Base-by-base conservation (phyloP, 2,888 invertebrate species). In the Epirrita christyi region DNA sequence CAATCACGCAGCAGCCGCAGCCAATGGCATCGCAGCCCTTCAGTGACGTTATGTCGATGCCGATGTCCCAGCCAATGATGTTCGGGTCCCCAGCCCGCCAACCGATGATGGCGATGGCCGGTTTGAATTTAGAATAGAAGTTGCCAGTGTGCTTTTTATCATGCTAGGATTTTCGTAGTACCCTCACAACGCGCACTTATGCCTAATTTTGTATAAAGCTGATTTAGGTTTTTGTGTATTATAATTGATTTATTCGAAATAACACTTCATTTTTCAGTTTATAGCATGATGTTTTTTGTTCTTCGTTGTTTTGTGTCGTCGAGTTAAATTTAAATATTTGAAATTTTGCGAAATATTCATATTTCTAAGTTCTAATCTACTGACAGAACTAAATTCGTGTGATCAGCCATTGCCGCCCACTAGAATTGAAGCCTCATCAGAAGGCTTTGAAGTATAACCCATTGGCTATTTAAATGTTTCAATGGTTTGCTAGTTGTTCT, bases 81-180 rank as follows among this genome's bases (percentile, higher is more conserved):
- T 89, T 89, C 76, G 88, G 89, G 48, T 89, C 89, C 44, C 89
- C 89, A 8, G 88, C 87, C 15, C 78, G 88, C 46, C 89, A 88
- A 66, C 90, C 88, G 64, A 88, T 88, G 88, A 75, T 85, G 82
- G 82, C 88, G 71, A 86, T 85, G 85, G 91, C 93, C 90, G 91
- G 92, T 92, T 90, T 85, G 90, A 81, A 49, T 53, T 45, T 53
- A 53, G 44, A 53, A 48, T 52, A 40, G 55, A 51, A 47, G 48
- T 59, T 54, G 59, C 59, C 61, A 73, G 63, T 71, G 75, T 76
- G 71, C 72, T 75, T 75, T 78, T 71, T 71, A 70, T 66, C 65
- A 67, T 67, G 71, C 66, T 72, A 67, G 67, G 60, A 63, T 66
- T 61, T 61, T 59, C 54, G 60, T 59, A 67, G 70, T 64, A 64